These are phyloP conservation scores for Saccostrea glomerata DNA, from an alignment of 1,140 invertebrate genomes.

Conservation along the genomic window DNA sequence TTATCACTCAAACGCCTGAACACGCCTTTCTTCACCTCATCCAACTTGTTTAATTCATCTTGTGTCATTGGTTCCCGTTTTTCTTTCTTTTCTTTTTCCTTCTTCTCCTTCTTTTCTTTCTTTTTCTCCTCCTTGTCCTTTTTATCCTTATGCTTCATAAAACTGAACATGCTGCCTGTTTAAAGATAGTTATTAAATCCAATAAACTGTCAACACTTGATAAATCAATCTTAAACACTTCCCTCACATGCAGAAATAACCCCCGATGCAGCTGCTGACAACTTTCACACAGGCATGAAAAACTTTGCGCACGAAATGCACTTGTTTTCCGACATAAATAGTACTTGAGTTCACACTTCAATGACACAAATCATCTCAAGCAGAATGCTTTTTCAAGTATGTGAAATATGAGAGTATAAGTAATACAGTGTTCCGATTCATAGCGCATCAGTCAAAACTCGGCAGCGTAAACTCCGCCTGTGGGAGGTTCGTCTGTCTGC, in stretches of 20 bases:
- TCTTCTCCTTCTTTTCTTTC: slow-evolving; percentile 87
- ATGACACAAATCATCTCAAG: slow-evolving; percentile 28
- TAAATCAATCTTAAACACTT: background rate
- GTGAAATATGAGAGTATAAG: slow-evolving; percentile 33
- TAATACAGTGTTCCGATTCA: slow-evolving; percentile 36
- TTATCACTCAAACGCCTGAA: slow-evolving; percentile 71
- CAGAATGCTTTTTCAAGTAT: slow-evolving; percentile 22
- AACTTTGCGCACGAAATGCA: slow-evolving; percentile 19
- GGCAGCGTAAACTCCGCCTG: slow-evolving; percentile 31
- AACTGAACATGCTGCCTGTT: slow-evolving; percentile 75
- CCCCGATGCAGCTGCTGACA: background rate
- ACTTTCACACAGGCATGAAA: background rate
- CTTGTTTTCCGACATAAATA: slow-evolving; percentile 31
- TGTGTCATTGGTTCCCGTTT: slow-evolving; percentile 85
- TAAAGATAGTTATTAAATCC: background rate
- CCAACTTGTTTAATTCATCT: slow-evolving; percentile 76
- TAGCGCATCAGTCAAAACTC: slow-evolving; percentile 20
- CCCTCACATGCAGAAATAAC: background rate
- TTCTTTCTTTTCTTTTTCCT: slow-evolving; percentile 81
- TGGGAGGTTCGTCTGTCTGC: slow-evolving; percentile 36
- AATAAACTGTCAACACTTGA: background rate
- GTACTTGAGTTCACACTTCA: slow-evolving; percentile 29
- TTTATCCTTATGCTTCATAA: slow-evolving; percentile 87
- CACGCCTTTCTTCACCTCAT: slow-evolving; percentile 78
- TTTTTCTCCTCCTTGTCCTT: slow-evolving; percentile 91